Base-by-base conservation (phyloP, 2,113 vertebrate genomes). In the Cyprinodon variegatus region DNA sequence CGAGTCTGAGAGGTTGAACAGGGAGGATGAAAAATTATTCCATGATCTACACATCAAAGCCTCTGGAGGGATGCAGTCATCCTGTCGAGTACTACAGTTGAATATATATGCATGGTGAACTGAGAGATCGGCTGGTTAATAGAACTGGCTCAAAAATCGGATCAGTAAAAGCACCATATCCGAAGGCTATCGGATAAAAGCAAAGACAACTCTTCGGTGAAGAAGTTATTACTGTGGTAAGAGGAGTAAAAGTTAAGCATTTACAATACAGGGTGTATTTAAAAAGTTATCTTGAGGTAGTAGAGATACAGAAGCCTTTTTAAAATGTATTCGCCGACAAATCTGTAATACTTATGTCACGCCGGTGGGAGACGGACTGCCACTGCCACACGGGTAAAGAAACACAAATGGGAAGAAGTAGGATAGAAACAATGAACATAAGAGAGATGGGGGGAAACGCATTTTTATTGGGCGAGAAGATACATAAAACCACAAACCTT, bases 41-140 rank as follows among this genome's bases (percentile, higher is more conserved):
- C 82, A 68, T 85, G 68, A 88, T 88, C 83, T 87, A 85, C 85
- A 91, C 88, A 90, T 89, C 87, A 87, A 86, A 88, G 87, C 73
- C 61, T 86, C 73, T 78, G 83, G 39, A 85, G 81, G 64, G 68
- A 57, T 57, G 61, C 9, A 29, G 70, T 70, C 86, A 78, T 83
- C 74, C 69, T 72, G 70, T 68, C n/a, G 68, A 82, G 83, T 82
- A 70, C 69, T 14, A 65, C 46, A 61, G 65, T 50, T 62, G 41
- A 86, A 87, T 83, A 84, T 60, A 83, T 76, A 70, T 61, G 73
- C 61, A 60, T 22, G 22, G 73, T 61, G 70, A 79, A 72, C 48
- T 17, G 14, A 15, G 48, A 53, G 48, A 5, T 53, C 15, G 17
- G 48, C 48, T 53, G 48, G 48, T 53, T 29, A 29, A 29, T 29